phyloP scores from a whole-genome alignment of 2,888 invertebrate genomes.

The Pyrochroa serraticornis region DNA sequence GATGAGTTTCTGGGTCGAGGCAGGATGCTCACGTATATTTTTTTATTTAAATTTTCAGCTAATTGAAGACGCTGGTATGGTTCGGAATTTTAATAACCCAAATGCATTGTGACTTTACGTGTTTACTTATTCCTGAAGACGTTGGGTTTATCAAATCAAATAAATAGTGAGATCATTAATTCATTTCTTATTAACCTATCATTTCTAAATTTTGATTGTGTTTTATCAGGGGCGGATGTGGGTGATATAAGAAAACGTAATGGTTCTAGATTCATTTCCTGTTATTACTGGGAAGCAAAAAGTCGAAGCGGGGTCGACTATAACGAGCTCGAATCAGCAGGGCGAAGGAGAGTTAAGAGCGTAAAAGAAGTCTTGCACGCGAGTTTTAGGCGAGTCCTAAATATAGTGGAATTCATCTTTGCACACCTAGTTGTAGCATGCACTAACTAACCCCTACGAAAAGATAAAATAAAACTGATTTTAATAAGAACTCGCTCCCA shows the following conservation, averaged over 20 bases:
- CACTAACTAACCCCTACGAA: constrained; percentile 6
- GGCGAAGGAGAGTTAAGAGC: constrained; percentile 15
- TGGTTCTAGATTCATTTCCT: constrained; percentile 17
- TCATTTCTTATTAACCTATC: constrained; percentile 17
- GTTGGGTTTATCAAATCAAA: constrained; percentile 1
- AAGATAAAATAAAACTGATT: not conserved
- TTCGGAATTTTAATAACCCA: constrained; percentile 18
- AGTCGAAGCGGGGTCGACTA: constrained; percentile 3
- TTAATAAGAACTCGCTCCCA: not conserved
- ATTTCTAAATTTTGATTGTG: constrained; percentile 16
- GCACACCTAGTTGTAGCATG: constrained; percentile 23
- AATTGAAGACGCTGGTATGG: constrained; percentile 17
- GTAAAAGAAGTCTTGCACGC: constrained; percentile 24
- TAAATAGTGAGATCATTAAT: constrained; percentile 15
- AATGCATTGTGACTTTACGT: constrained; percentile 1
- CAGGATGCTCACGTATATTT: constrained; percentile 21
- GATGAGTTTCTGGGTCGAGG: constrained; percentile 10
- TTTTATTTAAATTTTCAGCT: constrained; percentile 16
- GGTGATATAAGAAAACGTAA: constrained; percentile 18
- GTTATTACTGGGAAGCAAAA: constrained; percentile 21
- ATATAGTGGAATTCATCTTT: constrained; percentile 22
- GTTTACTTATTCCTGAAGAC: not conserved
- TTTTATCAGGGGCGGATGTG: constrained; percentile 1
- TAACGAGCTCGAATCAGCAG: constrained; percentile 16
- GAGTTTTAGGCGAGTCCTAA: constrained; percentile 24